Evolutionary conservation across 2,888 invertebrate genomes (phyloP), one percentile per base, ranked within the genome.

Genomic region (Eueremaeus valkanovi): DNA sequence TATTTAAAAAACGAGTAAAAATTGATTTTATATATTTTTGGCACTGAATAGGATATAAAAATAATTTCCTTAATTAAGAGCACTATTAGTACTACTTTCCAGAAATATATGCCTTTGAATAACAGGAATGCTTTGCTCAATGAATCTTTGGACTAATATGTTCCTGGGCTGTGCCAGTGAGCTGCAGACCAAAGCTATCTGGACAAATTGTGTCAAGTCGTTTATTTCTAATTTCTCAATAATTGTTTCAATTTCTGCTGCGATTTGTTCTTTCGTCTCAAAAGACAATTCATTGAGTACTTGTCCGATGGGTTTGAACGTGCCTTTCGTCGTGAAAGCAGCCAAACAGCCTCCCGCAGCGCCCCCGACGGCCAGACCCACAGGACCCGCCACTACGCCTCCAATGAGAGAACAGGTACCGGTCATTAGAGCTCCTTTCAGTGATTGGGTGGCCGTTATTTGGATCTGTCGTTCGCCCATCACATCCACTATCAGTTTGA

Each of bases 351-450:
- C 76, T 1, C 78, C 78, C 18, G 77, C 9, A 24, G 74, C 73
- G n/a, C 78, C 78, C 66, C 78, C 78, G 51, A 77, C 61, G 11
- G 78, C 76, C 24, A 78, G 63, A 31, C 78, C 78, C 45, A 78
- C 75, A 5, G 78, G 78, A 13, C 78, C 78, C 9, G 76, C 51
- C 1, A 76, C 55, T 5, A 73, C 21, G 40, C 74, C 75, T 16
- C 78, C 78, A 42, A 75, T 51, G 11, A 70, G 73, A 21, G 77
- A 77, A 18, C 51, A 58, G 27, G 51, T 16, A 16, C 78, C 78
- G 29, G 76, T 70, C 2, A 78, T 68, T 13, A 77, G 42, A 13
- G 77, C 78, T 3, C 78, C 78, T 76, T 78, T 78, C 6, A 78
- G 33, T 0, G 78, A 78, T 55, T 78, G 75, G 33, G 72, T 76